Percentiles rank a stretch among this genome's conserved stretches.
These are phyloP conservation scores for Plectus sambesii DNA, from an alignment of 1,140 invertebrate species.

Conservation along the genomic window DNA sequence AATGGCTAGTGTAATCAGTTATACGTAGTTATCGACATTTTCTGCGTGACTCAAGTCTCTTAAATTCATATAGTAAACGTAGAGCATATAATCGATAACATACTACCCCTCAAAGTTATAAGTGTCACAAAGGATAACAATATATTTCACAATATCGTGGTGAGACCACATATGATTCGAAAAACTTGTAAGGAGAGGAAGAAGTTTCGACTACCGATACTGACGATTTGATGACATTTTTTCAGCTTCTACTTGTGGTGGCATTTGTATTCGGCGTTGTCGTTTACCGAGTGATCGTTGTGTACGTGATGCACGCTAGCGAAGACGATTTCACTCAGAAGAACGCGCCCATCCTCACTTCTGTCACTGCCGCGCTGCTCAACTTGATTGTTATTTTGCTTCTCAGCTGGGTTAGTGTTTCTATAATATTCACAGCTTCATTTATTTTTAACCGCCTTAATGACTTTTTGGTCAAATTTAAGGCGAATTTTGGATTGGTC, in stretches of 20 bases:
- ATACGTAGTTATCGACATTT: too few relatives aligned
- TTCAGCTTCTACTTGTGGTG: slow-evolving; percentile 32
- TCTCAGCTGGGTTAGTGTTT: slow-evolving; percentile 37
- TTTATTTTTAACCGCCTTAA: background rate
- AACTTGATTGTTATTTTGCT: slow-evolving; percentile 40
- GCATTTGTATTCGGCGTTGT: slow-evolving; percentile 40
- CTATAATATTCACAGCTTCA: slow-evolving; percentile 1
- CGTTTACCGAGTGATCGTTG: slow-evolving; percentile 36
- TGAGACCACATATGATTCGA: background rate
- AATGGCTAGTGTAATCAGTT: too few relatives aligned
- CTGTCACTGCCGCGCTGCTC: slow-evolving; percentile 38
- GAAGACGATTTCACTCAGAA: slow-evolving; percentile 13
- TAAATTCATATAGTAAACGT: background rate
- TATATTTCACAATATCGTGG: background rate
- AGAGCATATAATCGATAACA: background rate
- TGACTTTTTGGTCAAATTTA: too few relatives aligned
- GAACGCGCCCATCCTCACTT: slow-evolving; percentile 32
- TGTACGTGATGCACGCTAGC: slow-evolving; percentile 24
- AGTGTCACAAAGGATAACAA: too few relatives aligned
- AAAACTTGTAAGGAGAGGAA: background rate
- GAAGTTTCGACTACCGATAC: slow-evolving; percentile 1
- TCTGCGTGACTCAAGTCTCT: too few relatives aligned
- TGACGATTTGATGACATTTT: slow-evolving; percentile 6
- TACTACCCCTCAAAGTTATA: background rate
- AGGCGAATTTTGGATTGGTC: too few relatives aligned